These are phyloP conservation scores for Sparus aurata DNA, from an alignment of 2,797 vertebrate genomes.

Conservation along the genomic window DNA sequence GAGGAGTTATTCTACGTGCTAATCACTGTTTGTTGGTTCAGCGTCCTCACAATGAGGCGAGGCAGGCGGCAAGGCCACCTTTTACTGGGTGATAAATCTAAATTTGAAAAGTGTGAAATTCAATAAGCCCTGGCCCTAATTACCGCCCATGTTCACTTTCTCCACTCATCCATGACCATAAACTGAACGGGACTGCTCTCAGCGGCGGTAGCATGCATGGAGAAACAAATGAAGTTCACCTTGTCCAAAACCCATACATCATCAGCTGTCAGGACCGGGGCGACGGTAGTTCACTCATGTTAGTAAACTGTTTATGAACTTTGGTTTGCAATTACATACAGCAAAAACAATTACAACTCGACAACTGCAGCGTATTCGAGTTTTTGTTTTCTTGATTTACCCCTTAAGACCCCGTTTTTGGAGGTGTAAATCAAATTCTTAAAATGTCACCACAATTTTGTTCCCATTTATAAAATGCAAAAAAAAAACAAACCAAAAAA, in stretches of 20 bases:
- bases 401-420: too few relatives aligned
- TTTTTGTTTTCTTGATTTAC: not conserved
- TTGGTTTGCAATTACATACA: slow-evolving; percentile 42
- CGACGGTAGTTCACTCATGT: slow-evolving; percentile 49
- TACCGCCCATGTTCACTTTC: slow-evolving; percentile 72
- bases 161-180: slow-evolving; percentile 72
- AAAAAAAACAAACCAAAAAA: not conserved
- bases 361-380: not conserved
- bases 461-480: too few relatives aligned
- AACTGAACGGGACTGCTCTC: slow-evolving; percentile 63
- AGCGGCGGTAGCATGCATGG: slow-evolving; percentile 41
- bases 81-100: slow-evolving; percentile 81
- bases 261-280: slow-evolving; percentile 60
- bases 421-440: too few relatives aligned
- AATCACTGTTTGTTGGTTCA: slow-evolving; percentile 78
- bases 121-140: slow-evolving; percentile 81
- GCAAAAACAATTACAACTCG: slow-evolving; percentile 2
- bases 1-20: slow-evolving; percentile 65
- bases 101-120: slow-evolving; percentile 82
- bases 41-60: slow-evolving; percentile 62
- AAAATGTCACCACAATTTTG: too few relatives aligned
- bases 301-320: slow-evolving; percentile 57
- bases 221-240: slow-evolving; percentile 71
- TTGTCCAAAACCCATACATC: slow-evolving; percentile 73
- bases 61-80: slow-evolving; percentile 66